These are phyloP conservation scores for Rhinoderma darwinii DNA, from an alignment of 2,113 vertebrate genomes.

Conservation along the genomic window DNA sequence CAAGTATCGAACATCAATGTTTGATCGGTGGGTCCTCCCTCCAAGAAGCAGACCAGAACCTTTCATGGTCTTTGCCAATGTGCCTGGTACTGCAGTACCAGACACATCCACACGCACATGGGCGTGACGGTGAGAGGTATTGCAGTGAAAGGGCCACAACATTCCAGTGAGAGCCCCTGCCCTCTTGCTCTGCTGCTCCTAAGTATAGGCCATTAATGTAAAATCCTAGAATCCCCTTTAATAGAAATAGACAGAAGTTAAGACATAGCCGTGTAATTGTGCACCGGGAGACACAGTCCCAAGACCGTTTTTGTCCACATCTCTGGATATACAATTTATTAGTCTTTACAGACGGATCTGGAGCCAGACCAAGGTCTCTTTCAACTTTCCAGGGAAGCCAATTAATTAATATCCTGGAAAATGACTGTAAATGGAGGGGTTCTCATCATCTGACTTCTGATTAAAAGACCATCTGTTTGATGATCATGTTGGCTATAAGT, in stretches of 20 bases:
- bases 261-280: not conserved
- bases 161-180: no score
- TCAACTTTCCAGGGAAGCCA: not conserved
- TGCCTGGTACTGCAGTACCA: no score
- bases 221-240: not conserved
- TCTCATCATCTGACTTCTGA: slow-evolving; percentile 34
- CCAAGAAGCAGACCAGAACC: no score
- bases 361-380: no score
- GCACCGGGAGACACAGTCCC: no score
- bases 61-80: no score
- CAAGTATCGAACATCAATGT: no score
- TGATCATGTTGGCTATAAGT: slow-evolving; percentile 9
- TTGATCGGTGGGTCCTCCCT: no score
- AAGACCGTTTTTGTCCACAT: not conserved
- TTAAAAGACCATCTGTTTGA: slow-evolving; percentile 43
- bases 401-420: slow-evolving; percentile 41
- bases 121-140: no score
- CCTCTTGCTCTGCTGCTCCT: no score
- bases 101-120: no score
- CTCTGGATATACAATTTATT: not conserved
- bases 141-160: no score
- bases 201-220: not conserved
- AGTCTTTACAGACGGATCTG: not conserved
- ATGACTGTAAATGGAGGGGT: slow-evolving; percentile 18
- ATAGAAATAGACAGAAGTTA: not conserved